A percentile compares a stretch with the other conserved stretches of the same genome.
Conservation (phyloP, 1,140 invertebrate species). For the Hyphantria cunea region DNA sequence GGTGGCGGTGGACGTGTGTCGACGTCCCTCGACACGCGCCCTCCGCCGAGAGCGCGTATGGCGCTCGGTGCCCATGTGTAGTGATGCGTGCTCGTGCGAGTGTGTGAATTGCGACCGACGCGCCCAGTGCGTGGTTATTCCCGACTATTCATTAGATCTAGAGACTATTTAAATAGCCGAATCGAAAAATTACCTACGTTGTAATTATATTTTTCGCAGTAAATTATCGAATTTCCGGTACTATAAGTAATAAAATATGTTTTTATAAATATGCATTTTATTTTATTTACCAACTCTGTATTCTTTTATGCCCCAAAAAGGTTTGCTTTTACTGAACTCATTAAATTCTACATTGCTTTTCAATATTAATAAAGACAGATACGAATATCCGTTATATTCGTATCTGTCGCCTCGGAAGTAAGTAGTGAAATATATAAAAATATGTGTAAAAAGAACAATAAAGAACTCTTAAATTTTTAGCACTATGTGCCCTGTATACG, state of each 20-base stretch:
- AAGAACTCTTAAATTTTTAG: no score
- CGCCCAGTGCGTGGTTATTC: constrained; percentile 46
- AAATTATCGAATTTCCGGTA: constrained; percentile 80
- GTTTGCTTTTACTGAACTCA: no score
- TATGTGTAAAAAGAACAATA: no score
- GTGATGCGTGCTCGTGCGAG: constrained; percentile 47
- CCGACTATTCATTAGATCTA: constrained; percentile 71
- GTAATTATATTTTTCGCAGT: constrained; percentile 75
- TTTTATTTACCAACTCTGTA: constrained; percentile 9
- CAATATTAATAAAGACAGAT: no score
- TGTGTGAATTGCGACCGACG: constrained; percentile 44
- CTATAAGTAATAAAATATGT: constrained; percentile 76
- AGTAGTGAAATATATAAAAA: no score
- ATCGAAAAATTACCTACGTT: constrained; percentile 72
- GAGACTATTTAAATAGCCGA: constrained; percentile 79
- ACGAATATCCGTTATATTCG: no score
- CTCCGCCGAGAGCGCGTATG: constrained; percentile 45
- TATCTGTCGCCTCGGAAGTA: no score
- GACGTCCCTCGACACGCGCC: constrained; percentile 74
- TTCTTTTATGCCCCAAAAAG: no score
- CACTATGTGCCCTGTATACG: no score
- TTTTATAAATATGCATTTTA: constrained; percentile 55
- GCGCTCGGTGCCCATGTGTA: constrained; percentile 34
- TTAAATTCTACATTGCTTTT: no score
- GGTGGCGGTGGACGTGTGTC: constrained; percentile 68